Evolutionary conservation across 2,113 vertebrate species (phyloP), one percentile per base, ranked within the genome.

Genomic region (Nansenia antarctica): DNA sequence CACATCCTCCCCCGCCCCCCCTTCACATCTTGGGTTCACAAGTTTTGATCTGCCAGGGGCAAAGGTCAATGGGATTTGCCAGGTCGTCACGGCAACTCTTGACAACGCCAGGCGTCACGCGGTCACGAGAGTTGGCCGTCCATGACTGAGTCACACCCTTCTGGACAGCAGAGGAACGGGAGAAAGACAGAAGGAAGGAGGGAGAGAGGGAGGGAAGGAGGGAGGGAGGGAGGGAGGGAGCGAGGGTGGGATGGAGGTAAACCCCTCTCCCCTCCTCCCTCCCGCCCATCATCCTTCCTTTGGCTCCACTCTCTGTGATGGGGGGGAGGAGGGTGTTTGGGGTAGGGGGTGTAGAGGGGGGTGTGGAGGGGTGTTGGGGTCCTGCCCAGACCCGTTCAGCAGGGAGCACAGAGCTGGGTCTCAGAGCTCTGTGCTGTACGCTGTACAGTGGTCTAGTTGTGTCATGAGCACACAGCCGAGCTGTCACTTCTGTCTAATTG

Each of bases 401-500:
- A 72, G 79, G 77, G 62, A 82, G 64, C 59, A n/a, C n/a, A n/a
- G n/a, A n/a, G 14, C 30, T 65, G 70, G 80, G 74, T 67, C 78
- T 71, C 61, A 85, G 77, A 88, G 85, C 68, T 4, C 30, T 65
- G 20, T 31, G 58, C 32, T 26, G 24, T 12, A 20, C 12, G 57
- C 9, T 57, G 53, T 53, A 76, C 72, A 12, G 29, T 80, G 84
- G 86, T 91, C 89, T 89, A 81, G 86, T 85, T 90, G 84, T 92
- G 89, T 92, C 90, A 90, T 74, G 70, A 85, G 74, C 73, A 71
- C 78, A 80, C 76, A 85, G 82, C 80, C 81, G 75, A 80, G 83
- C 88, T 90, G 90, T 92, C 89, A 90, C 84, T 91, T 86, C 76
- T 76, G 73, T 87, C 81, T 93, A 92, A 91, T 93, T 91, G 91